phyloP scores from a whole-genome alignment of 2,888 invertebrate genomes.

The Caenorhabditis macrosperma region DNA sequence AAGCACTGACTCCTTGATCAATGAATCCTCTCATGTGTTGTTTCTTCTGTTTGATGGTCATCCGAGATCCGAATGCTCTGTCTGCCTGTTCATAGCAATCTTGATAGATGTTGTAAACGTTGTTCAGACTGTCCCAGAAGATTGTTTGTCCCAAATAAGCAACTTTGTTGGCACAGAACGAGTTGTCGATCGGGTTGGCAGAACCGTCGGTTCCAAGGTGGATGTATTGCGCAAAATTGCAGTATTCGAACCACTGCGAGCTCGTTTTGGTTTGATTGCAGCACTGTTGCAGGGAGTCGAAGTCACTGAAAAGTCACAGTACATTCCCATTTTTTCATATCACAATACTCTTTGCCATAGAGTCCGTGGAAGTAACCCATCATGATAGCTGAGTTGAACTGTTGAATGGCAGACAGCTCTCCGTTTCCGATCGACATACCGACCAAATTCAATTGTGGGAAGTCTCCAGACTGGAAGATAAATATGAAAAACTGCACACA shows the following conservation, averaged over 20 bases:
- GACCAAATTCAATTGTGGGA: slow-evolving; percentile 69
- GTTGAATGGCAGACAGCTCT: slow-evolving; percentile 67
- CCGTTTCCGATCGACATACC: slow-evolving; percentile 77
- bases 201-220: slow-evolving; percentile 57
- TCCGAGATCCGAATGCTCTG: slow-evolving; percentile 61
- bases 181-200: slow-evolving; percentile 59
- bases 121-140: slow-evolving; percentile 65
- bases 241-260: slow-evolving; percentile 67
- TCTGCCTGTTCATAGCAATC: slow-evolving; percentile 73
- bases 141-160: slow-evolving; percentile 60
- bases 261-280: slow-evolving; percentile 60
- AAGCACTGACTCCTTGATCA: slow-evolving; percentile 62
- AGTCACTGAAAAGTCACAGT: slow-evolving; percentile 56
- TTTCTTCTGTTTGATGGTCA: slow-evolving; percentile 36
- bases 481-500: neutral
- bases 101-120: slow-evolving; percentile 74
- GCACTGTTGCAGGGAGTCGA: slow-evolving; percentile 64
- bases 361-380: slow-evolving; percentile 71
- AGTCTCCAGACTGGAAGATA: slow-evolving; percentile 61
- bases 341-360: slow-evolving; percentile 69
- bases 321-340: neutral
- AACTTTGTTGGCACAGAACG: slow-evolving; percentile 60
- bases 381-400: slow-evolving; percentile 69
- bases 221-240: slow-evolving; percentile 70
- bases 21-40: slow-evolving; percentile 49